Percentiles rank a stretch among this genome's conserved stretches.
These are phyloP conservation scores for Thermophis baileyi DNA, from an alignment of 2,113 vertebrate species.

Conservation along the genomic window DNA sequence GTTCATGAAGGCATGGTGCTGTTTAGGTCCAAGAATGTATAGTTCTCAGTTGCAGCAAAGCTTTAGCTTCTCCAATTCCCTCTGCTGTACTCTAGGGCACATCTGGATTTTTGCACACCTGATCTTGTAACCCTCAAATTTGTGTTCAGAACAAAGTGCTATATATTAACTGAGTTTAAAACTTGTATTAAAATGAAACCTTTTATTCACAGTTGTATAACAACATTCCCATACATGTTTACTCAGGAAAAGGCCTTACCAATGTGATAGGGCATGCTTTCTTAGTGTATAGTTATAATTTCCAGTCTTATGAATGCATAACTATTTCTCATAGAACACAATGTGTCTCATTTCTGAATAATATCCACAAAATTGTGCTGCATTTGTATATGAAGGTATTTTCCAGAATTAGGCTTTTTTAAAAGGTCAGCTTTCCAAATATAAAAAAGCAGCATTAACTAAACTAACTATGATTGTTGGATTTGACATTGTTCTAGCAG, in stretches of 20 bases:
- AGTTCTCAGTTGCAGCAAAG: conserved; percentile 5
- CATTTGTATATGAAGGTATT: not conserved
- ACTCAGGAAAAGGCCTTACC: not conserved
- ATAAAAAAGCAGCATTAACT: not conserved
- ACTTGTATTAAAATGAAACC: conserved; percentile 41
- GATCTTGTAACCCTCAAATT: not conserved
- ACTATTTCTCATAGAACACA: not conserved
- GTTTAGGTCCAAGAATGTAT: conserved; percentile 49
- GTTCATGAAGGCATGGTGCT: conserved; percentile 29
- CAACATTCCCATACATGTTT: not conserved
- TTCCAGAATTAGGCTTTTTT: not conserved
- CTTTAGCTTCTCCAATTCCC: not conserved
- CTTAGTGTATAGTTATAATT: not conserved
- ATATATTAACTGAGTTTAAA: conserved; percentile 45
- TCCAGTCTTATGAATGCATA: not conserved
- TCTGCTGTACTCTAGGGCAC: not conserved
- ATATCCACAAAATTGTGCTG: not conserved
- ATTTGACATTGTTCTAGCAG: not conserved
- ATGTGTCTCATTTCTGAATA: not conserved
- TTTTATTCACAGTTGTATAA: conserved; percentile 16
- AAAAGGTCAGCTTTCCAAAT: not conserved
- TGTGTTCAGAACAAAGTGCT: not conserved
- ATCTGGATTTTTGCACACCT: not conserved
- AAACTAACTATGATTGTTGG: not conserved
- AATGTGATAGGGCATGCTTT: not conserved